These are phyloP conservation scores for Rissa tridactyla DNA, from an alignment of 2,113 vertebrate species.

Conservation along the genomic window DNA sequence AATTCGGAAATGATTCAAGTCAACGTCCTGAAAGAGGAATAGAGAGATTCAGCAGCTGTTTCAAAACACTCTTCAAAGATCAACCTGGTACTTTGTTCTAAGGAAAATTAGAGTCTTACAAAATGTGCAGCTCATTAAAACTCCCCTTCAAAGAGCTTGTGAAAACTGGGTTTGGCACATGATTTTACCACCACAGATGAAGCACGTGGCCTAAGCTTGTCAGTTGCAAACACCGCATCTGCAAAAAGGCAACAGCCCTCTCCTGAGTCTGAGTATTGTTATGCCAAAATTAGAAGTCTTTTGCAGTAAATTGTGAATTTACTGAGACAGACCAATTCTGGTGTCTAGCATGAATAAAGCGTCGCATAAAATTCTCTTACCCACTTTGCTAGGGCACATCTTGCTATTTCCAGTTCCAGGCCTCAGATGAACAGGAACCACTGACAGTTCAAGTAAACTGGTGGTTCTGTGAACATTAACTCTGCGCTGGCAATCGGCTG, in stretches of 20 bases:
- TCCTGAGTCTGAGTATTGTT: not conserved
- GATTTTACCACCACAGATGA: not conserved
- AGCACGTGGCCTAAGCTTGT: fast-evolving
- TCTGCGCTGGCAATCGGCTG: not conserved
- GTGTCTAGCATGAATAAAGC: not conserved
- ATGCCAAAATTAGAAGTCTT: not conserved
- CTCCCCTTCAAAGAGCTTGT: not conserved
- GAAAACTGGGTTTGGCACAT: not conserved
- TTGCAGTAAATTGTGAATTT: not conserved
- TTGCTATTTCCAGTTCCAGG: not conserved
- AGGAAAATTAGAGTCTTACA: not conserved
- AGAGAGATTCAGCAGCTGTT: not conserved
- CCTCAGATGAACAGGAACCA: not conserved
- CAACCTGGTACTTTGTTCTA: not conserved
- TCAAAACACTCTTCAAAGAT: not conserved
- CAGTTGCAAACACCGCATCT: not conserved
- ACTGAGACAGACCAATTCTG: not conserved
- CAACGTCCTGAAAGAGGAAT: slow-evolving; percentile 85
- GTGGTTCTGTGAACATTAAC: not conserved
- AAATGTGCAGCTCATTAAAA: not conserved
- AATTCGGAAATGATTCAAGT: slow-evolving; percentile 96
- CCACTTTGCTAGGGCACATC: not conserved
- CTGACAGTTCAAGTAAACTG: not conserved
- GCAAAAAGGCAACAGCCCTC: not conserved
- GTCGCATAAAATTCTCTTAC: not conserved